These are phyloP conservation scores for Halichondria panicea DNA, from an alignment of 37 sponge, comb jelly and placozoan genomes.

Conservation along the genomic window DNA sequence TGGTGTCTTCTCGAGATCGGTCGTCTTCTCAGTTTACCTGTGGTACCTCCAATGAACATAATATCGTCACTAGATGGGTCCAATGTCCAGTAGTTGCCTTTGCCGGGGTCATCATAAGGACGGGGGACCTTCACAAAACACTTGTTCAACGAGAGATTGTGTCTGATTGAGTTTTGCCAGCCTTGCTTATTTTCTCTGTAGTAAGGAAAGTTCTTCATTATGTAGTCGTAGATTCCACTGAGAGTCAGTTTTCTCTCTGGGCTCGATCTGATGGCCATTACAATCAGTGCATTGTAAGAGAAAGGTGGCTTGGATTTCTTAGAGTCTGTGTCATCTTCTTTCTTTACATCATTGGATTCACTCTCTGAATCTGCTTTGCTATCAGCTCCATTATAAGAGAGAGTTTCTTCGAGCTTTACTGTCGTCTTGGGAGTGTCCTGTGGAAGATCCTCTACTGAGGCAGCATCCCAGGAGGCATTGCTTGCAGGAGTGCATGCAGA, in stretches of 20 bases:
- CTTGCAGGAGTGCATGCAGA: slow-evolving; percentile 60
- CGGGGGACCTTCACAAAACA: slow-evolving; percentile 96
- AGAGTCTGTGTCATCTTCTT: slow-evolving; percentile 21
- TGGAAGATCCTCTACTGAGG: slow-evolving; percentile 43
- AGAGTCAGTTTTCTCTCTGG: slow-evolving; percentile 91
- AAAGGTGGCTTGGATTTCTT: slow-evolving; percentile 85
- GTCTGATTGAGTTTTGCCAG: slow-evolving; percentile 98
- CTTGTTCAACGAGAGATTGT: slow-evolving; percentile 95
- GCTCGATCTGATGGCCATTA: slow-evolving; percentile 94
- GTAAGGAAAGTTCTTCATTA: slow-evolving; percentile 92
- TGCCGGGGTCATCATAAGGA: slow-evolving; percentile 94
- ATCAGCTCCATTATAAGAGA: slow-evolving; percentile 29
- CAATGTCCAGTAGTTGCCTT: slow-evolving; percentile 97
- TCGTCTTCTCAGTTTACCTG: slow-evolving; percentile 83
- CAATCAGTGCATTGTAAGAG: slow-evolving; percentile 96
- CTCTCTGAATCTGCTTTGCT: slow-evolving; percentile 3
- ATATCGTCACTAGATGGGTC: slow-evolving; percentile 88
- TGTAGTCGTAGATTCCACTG: slow-evolving; percentile 94
- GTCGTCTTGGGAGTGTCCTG: slow-evolving; percentile 1
- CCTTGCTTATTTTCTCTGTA: slow-evolving; percentile 96
- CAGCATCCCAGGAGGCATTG: slow-evolving; percentile 75
- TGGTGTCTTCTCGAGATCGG: slow-evolving; percentile 72
- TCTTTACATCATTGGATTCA: slow-evolving; percentile 12
- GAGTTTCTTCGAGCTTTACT: slow-evolving; percentile 50
- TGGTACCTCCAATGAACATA: slow-evolving; percentile 86